Conservation (phyloP, 2,888 invertebrate genomes). For the Creontiades dilutus region DNA sequence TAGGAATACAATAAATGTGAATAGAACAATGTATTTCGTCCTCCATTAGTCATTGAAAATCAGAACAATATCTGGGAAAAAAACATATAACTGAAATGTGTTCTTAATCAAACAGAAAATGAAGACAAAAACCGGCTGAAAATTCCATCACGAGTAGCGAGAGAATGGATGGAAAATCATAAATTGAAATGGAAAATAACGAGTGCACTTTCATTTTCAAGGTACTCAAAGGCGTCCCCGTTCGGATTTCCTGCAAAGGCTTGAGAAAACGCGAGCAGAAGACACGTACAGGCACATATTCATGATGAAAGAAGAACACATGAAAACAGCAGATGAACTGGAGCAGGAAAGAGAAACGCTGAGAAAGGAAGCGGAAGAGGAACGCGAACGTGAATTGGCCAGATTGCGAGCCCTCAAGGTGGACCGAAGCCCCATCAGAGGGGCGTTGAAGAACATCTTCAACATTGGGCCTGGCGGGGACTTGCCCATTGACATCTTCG, state of each 20-base stretch:
- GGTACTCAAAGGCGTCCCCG: conserved; percentile 50
- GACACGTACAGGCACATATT: conserved; percentile 54
- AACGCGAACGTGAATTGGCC: conserved; percentile 44
- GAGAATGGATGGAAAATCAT: too few relatives aligned
- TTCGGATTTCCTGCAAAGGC: conserved; percentile 65
- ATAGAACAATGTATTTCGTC: too few relatives aligned
- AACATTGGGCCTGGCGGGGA: conserved; percentile 42
- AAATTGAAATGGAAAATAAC: not conserved
- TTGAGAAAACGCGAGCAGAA: conserved; percentile 61
- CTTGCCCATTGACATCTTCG: conserved; percentile 60
- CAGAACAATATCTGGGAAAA: too few relatives aligned
- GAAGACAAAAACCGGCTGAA: too few relatives aligned
- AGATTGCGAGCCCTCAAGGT: conserved; percentile 44
- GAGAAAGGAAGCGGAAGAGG: conserved; percentile 50
- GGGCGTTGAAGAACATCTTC: conserved; percentile 57
- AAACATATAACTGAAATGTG: too few relatives aligned
- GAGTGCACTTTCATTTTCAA: not conserved
- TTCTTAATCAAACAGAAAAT: too few relatives aligned
- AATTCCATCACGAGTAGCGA: too few relatives aligned
- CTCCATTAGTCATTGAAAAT: too few relatives aligned
- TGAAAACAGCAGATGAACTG: conserved; percentile 61
- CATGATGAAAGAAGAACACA: conserved; percentile 59
- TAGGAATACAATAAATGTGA: too few relatives aligned
- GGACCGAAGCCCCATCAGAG: conserved; percentile 56
- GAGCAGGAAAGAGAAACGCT: conserved; percentile 42